Evolutionary conservation across 2,797 vertebrate species (phyloP), one percentile per base, ranked within the genome.

Genomic region (Calcarius lapponicus): DNA sequence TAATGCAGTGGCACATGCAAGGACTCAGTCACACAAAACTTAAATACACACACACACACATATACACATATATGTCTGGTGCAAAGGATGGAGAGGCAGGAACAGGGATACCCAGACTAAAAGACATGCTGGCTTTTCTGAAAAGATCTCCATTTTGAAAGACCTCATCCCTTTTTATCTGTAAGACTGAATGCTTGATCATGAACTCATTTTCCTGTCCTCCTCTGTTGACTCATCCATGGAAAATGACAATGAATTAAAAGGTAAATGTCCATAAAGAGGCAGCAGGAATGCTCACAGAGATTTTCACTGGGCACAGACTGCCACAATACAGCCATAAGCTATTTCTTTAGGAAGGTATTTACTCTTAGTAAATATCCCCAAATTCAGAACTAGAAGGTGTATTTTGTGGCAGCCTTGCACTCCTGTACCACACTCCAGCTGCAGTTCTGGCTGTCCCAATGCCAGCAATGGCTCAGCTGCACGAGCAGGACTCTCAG

Each of bases 51-150:
- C 6, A 51, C 17, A 51, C 28, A 45, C 16, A 54, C 2, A 51
- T 1, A 38, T 1, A 40, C 5, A 34, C 5, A 26, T 7, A 3
- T 1, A 29, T 5, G 31, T 20, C 9, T 13, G 13, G 54, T 38
- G 21, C 3, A 4, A 70, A 50, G 24, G 34, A 62, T 7, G 19
- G 19, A 62, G 21, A 66, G 42, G 40, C 25, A 72, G 50, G 31
- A 45, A 69, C 2, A 67, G 32, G 24, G 38, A 57, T 15, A 67
- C 2, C 10, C 43, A 58, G 40, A 45, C 11, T 6, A 13, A 34
- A 57, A 69, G 45, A 53, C 17, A 50, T 4, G 16, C 32, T 75
- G 50, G 21, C 50, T 94, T 64, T 86, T 60, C 13, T 53, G 38
- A 57, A n/a, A 0, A 51, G 5, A 60, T 31, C 9, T 22, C 14